Evolutionary conservation across 2,888 invertebrate genomes (phyloP), one percentile per base, ranked within the genome.

Genomic region (Leptogaster cylindrica): DNA sequence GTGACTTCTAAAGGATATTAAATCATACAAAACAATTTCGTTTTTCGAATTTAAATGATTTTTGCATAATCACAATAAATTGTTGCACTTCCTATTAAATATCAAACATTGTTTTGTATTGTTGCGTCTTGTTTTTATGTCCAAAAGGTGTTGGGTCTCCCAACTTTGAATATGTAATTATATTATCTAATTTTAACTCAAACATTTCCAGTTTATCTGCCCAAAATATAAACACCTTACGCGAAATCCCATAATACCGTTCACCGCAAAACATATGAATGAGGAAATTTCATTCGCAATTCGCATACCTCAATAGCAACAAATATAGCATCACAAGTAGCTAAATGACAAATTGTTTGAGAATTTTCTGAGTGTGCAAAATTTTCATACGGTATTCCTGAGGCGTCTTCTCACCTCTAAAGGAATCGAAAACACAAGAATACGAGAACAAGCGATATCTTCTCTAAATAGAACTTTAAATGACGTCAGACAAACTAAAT

Each of bases 271-370:
- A 18, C 20, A 31, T n/a, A 33, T 51, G 51, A 51, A 51, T 51
- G 51, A 52, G 52, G 52, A 52, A 52, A 52, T 52, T 52, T 52
- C 33, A 10, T 16, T 52, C 33, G 55, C 7, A 48, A 46, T n/a
- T n/a, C 18, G 41, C 12, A 5, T 55, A 39, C 31, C 55, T 12
- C n/a, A 16, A 31, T 23, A 36, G 20, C n/a, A 20, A 7, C 55
- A 39, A 23, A 55, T 36, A 36, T 55, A 55, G 55, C 36, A n/a
- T n/a, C n/a, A 39, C 36, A 14, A 5, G 10, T 31, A 7, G 31
- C 33, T 10, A 52, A 18, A 52, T 52, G 52, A 52, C 52, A 33
- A 52, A 52, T 52, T 52, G 3, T 3, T 52, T 33, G 52, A 52
- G 36, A 55, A 36, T 55, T 55, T 39, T 36, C 16, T 7, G 12